phyloP scores from a whole-genome alignment of 2,113 vertebrate species.

The Puma concolor region DNA sequence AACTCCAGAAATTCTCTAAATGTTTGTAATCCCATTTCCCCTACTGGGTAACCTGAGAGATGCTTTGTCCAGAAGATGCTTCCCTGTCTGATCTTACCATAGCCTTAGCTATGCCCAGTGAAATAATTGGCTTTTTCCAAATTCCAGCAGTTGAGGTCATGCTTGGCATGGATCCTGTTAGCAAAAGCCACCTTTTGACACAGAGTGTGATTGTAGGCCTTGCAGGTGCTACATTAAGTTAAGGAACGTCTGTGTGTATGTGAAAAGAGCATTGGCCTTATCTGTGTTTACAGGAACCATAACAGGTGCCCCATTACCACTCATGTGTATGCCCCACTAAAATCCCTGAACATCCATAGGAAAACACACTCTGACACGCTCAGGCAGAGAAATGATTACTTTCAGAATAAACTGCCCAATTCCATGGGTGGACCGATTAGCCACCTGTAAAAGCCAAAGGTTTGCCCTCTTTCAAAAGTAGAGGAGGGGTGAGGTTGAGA shows the following conservation, averaged over 20 bases:
- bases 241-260: neutral
- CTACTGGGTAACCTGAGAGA: neutral
- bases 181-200: neutral
- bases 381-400: slow-evolving; percentile 47
- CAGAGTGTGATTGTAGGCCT: neutral
- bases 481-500: slow-evolving; percentile 58
- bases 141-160: neutral
- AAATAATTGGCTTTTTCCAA: neutral
- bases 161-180: neutral
- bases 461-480: slow-evolving; percentile 75
- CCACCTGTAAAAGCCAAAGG: slow-evolving; percentile 50
- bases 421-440: slow-evolving; percentile 8
- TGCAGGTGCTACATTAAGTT: neutral
- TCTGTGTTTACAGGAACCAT: neutral
- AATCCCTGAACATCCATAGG: neutral
- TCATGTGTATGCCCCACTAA: neutral
- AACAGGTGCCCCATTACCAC: neutral
- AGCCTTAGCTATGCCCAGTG: neutral
- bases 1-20: neutral
- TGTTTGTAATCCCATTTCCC: neutral
- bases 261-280: neutral
- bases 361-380: neutral
- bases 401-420: slow-evolving; percentile 58
- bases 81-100: neutral
- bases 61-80: neutral